Percentiles rank a stretch among this genome's conserved stretches.
phyloP scores from a whole-genome alignment of 2,113 vertebrate species.

The Sprattus sprattus region DNA sequence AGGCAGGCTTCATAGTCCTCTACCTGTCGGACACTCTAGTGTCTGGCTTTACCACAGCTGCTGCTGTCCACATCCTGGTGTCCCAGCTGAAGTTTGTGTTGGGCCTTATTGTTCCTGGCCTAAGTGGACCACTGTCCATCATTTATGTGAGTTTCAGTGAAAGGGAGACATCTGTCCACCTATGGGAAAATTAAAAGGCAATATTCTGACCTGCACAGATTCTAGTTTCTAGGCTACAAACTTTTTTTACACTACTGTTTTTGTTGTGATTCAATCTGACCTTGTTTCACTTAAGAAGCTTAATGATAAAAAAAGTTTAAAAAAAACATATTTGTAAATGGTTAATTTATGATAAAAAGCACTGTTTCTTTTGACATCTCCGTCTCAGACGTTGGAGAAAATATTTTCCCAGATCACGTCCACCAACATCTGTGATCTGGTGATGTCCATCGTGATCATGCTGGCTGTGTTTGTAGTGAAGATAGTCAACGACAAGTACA shows the following conservation, averaged over 20 bases:
- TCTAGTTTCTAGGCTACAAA: too few relatives aligned
- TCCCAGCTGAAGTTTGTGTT: conserved; percentile 95
- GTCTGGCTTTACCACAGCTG: conserved; percentile 91
- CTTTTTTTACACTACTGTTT: too few relatives aligned
- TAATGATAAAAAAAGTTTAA: too few relatives aligned
- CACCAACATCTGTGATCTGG: conserved; percentile 86
- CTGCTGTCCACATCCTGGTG: conserved; percentile 89
- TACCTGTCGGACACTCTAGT: conserved; percentile 93
- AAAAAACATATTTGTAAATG: neutral
- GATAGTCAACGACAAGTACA: conserved; percentile 90
- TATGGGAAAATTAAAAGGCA: neutral
- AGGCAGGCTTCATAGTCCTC: conserved; percentile 87
- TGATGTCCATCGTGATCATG: conserved; percentile 84
- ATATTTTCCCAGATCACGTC: conserved; percentile 80
- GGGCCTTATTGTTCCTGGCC: conserved; percentile 75
- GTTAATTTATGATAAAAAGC: neutral
- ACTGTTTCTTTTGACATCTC: neutral
- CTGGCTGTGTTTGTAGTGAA: conserved; percentile 82
- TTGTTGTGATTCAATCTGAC: neutral
- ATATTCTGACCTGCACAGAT: neutral
- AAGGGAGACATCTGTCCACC: neutral
- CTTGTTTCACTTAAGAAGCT: too few relatives aligned
- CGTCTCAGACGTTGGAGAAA: conserved; percentile 75
- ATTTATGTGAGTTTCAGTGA: conserved; percentile 80
- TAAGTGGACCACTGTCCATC: conserved; percentile 77